Percentiles rank a stretch among this genome's conserved stretches.
phyloP scores from a whole-genome alignment of 2,888 invertebrate genomes.

The Plagodis pulveraria region DNA sequence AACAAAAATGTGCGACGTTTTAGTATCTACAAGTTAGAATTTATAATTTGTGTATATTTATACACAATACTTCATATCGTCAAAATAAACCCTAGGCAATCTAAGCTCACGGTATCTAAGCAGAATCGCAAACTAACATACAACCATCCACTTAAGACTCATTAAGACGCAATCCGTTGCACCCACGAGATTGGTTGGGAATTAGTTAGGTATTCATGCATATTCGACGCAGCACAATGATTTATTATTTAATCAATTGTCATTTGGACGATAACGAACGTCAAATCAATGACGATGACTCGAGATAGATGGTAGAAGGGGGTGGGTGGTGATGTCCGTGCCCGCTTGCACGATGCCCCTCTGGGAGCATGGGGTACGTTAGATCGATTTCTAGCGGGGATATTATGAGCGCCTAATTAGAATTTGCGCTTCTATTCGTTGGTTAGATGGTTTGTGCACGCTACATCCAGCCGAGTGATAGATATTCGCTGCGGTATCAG shows the following conservation, averaged over 20 bases:
- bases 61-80: too few species aligned
- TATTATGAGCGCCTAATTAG: constrained; percentile 82
- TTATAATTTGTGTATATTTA: too few species aligned
- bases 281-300: constrained; percentile 54
- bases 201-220: not conserved
- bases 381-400: constrained; percentile 80
- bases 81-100: too few species aligned
- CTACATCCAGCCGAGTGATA: constrained; percentile 5
- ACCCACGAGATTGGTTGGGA: too few species aligned
- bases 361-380: constrained; percentile 42
- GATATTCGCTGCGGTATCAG: constrained; percentile 2
- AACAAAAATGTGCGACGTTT: too few species aligned
- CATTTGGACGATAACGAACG: constrained; percentile 34
- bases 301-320: constrained; percentile 29
- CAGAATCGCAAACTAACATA: too few species aligned
- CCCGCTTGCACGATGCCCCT: constrained; percentile 1
- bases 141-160: too few species aligned
- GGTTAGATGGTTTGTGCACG: constrained; percentile 2
- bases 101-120: too few species aligned
- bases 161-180: too few species aligned
- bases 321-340: constrained; percentile 32
- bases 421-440: constrained; percentile 59
- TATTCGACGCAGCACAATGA: constrained; percentile 4
- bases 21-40: too few species aligned
- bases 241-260: constrained; percentile 34